phyloP scores from a whole-genome alignment of 37 sponge, comb jelly and placozoan species.

The Lycopodina hypogea region DNA sequence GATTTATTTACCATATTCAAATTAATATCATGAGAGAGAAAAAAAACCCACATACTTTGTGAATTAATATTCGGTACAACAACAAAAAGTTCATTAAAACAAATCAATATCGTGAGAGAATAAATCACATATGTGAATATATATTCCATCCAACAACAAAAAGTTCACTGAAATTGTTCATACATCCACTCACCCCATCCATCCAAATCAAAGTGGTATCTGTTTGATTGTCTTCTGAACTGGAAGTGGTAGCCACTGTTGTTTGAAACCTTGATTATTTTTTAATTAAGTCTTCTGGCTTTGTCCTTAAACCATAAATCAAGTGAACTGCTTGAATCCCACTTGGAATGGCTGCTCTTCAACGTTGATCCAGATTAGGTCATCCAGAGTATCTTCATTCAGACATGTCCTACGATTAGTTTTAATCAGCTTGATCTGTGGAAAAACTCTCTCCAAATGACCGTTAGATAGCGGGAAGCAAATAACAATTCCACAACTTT shows the following conservation, averaged over 20 bases:
- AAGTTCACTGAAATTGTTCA: background rate
- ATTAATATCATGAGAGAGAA: too few relatives aligned
- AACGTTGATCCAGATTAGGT: constrained; percentile 46
- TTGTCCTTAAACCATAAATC: too few relatives aligned
- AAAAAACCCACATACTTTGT: background rate
- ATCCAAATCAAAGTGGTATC: too few relatives aligned
- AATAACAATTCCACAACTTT: constrained; percentile 51
- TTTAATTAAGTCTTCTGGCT: background rate
- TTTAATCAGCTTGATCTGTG: constrained; percentile 55
- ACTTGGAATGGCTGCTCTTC: constrained; percentile 54
- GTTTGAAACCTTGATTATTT: background rate
- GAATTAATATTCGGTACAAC: background rate
- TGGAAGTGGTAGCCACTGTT: background rate
- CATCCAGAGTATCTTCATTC: constrained; percentile 49
- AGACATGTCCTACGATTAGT: constrained; percentile 43
- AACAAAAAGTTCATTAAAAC: too few relatives aligned
- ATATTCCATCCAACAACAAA: too few relatives aligned
- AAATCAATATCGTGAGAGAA: too few relatives aligned
- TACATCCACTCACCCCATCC: background rate
- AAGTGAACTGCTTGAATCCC: constrained; percentile 43
- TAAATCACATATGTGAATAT: too few relatives aligned
- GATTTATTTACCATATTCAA: too few relatives aligned
- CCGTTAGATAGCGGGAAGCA: constrained; percentile 63
- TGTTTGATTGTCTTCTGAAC: background rate
- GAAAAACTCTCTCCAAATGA: constrained; percentile 53